phyloP scores from a whole-genome alignment of 2,113 vertebrate genomes.

The Aphyosemion australe region DNA sequence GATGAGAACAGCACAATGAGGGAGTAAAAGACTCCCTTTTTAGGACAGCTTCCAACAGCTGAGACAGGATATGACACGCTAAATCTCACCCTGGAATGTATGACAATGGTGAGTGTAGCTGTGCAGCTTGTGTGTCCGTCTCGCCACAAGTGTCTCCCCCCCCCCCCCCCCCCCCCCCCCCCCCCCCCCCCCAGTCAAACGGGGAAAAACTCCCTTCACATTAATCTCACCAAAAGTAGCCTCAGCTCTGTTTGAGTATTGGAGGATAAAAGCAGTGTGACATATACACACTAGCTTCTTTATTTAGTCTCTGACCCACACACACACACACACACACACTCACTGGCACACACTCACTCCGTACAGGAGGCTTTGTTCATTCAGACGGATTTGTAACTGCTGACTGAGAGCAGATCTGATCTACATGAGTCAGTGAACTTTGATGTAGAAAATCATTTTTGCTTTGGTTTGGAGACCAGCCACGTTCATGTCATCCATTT shows the following conservation, averaged over 20 bases:
- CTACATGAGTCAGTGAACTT: conserved; percentile 52
- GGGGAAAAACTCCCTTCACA: conserved; percentile 21
- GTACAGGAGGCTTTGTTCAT: conserved; percentile 57
- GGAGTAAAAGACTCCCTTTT: conserved; percentile 52
- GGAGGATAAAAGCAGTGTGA: conserved; percentile 51
- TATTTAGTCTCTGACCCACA: conserved; percentile 54
- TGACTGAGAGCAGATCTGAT: conserved; percentile 36
- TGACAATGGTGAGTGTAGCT: conserved; percentile 48
- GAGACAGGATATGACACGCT: conserved; percentile 77
- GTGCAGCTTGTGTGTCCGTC: conserved; percentile 8
- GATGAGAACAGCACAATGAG: conserved; percentile 36
- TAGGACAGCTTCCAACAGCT: conserved; percentile 60
- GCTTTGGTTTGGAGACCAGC: conserved; percentile 44
- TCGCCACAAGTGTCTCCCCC: conserved; percentile 27
- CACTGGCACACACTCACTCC: conserved; percentile 5
- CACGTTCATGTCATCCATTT: conserved; percentile 39
- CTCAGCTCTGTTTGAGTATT: conserved; percentile 49
- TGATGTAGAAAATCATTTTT: conserved; percentile 60
- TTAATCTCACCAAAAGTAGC: conserved; percentile 37
- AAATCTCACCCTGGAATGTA: conserved; percentile 72
- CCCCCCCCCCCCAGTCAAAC: not conserved
- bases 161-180: no score
- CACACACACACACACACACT: conserved; percentile 28
- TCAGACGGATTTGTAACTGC: not conserved
- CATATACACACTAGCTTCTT: conserved; percentile 21